Evolutionary conservation across 2,797 vertebrate genomes (phyloP).

Genomic region (Alauda arvensis): DNA sequence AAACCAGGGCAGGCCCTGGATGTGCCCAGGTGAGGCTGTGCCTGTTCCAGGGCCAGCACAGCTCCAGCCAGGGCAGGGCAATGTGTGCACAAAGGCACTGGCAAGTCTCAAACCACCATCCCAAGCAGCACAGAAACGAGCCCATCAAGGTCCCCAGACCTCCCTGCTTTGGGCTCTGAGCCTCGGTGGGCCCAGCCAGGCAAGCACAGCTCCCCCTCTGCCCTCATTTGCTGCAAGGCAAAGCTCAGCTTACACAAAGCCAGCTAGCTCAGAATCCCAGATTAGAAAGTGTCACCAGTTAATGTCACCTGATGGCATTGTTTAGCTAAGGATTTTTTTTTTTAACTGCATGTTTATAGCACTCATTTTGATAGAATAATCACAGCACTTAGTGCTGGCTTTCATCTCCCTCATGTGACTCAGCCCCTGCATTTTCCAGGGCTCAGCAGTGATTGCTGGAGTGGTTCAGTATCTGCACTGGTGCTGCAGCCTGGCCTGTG

Average conservation of each 20-base stretch:
- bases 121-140: neutral
- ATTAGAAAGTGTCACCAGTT: conserved; percentile 44
- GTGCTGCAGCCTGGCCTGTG: neutral
- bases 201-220: rapidly evolving
- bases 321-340: conserved; percentile 28
- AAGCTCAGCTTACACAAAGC: neutral
- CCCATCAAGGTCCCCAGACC: neutral
- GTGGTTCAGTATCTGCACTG: conserved; percentile 21
- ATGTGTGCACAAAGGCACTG: rapidly evolving
- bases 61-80: neutral
- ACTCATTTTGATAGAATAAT: conserved; percentile 35
- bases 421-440: conserved; percentile 15
- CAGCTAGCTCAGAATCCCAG: neutral
- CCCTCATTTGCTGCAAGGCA: neutral
- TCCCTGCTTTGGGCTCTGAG: neutral
- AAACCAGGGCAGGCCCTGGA: neutral
- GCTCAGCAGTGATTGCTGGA: conserved; percentile 11
- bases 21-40: neutral
- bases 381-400: conserved; percentile 35
- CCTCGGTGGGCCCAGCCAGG: neutral
- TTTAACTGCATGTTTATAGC: conserved; percentile 20
- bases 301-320: conserved; percentile 31
- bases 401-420: conserved; percentile 61
- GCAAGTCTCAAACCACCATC: neutral
- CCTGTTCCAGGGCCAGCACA: neutral